Evolutionary conservation across 1,140 invertebrate genomes (phyloP), one percentile per base, ranked within the genome.

Genomic region (Drosophila athabasca): DNA sequence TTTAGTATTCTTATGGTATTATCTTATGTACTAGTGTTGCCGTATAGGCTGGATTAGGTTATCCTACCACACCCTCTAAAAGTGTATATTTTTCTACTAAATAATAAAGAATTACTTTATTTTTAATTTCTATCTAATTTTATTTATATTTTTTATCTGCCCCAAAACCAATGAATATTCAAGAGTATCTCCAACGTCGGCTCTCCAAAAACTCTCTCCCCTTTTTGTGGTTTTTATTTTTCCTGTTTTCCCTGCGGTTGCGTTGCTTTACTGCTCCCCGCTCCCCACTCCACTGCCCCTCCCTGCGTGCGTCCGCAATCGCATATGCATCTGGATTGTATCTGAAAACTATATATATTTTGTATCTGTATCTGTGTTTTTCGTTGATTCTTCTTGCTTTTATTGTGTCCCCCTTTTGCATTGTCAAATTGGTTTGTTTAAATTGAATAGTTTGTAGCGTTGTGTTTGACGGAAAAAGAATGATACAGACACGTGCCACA

Each of bases 371-470:
- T 31, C 58, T 73, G 69, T 62, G 39, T 41, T 50, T 62, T 19
- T 19, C 1, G 49, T 48, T 72, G 66, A 31, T 31, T 31, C 31
- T 70, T 69, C 31, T 50, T 61, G 24, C 50, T 60, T 49, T 57
- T 41, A 57, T 41, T 46, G 11, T 13, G 11, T 13, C 11, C 13
- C 4, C 78, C 61, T 71, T 35, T 73, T 60, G 65, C 65, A 43
- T 68, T 75, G 69, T 76, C 83, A 87, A 85, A 85, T 85, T 87
- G 82, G 74, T 85, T 87, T 88, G 82, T 72, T 85, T 71, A 78
- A 87, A 85, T 82, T 88, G 66, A 87, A 87, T 87, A 85, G 72
- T 62, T 68, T 61, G 58, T 62, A 46, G n/a, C 19, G 62, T 50
- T 74, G 66, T 54, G 61, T 61, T 61, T 29, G 48, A n/a, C 22